A percentile compares a stretch with the other conserved stretches of the same genome.
Conservation (phyloP, 2,888 invertebrate genomes). For the Pheosia gnoma region DNA sequence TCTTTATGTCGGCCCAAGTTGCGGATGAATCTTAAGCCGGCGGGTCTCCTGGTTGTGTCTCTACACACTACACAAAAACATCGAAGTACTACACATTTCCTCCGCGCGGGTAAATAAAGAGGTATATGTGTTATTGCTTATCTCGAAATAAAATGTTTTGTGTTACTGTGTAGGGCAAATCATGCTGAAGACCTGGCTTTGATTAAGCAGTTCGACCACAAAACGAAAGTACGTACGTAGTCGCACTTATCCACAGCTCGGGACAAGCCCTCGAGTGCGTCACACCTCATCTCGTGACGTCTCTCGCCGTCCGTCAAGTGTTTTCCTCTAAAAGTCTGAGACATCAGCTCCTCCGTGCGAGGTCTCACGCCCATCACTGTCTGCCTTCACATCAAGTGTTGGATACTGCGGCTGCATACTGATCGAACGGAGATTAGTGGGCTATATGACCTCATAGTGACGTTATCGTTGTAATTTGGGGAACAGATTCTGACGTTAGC, state of each 20-base stretch:
- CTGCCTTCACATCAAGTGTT: not conserved
- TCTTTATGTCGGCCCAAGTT: no score
- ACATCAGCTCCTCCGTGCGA: constrained; percentile 15
- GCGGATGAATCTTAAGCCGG: no score
- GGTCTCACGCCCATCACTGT: constrained; percentile 11
- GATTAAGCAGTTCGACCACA: not conserved
- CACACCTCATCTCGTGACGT: not conserved
- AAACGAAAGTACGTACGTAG: not conserved
- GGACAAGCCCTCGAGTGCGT: constrained; percentile 27
- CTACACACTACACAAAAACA: no score
- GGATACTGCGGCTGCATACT: not conserved
- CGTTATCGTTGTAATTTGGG: not conserved
- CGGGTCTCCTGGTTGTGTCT: no score
- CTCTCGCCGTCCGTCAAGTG: not conserved
- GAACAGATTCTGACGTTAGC: no score
- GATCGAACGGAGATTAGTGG: constrained; percentile 7
- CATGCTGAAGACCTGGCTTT: no score
- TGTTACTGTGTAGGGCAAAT: no score
- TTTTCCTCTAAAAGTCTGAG: constrained; percentile 20
- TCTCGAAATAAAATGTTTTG: no score
- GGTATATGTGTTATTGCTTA: no score
- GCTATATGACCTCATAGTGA: not conserved
- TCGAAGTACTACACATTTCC: no score
- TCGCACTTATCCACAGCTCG: not conserved
- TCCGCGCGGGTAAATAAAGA: no score